Base-by-base conservation (phyloP, 2,797 vertebrate genomes). In the Characodon lateralis region DNA sequence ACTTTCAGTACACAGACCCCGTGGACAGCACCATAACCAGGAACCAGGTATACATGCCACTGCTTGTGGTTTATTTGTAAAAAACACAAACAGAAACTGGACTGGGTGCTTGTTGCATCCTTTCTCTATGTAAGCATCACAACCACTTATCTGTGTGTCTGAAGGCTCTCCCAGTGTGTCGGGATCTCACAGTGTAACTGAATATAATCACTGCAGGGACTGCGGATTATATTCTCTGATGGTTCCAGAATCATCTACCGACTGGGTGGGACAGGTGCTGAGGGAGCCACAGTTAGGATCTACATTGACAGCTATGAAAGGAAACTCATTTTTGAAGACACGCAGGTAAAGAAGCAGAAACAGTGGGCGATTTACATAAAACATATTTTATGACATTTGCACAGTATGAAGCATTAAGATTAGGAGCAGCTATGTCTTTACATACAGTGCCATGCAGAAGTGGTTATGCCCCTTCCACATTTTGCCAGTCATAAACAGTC, bases 231-330 rank as follows among this genome's bases (percentile, higher is more conserved):
- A 92, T 99, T 99, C 93, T 93, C 97, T 6, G 97, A 98, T 3
- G 97, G 97, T 58, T 99, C 98, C 79, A 97, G 98, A 16, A 95
- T 99, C 80, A 96, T 99, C 92, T 99, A 97, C 93, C 96, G 98
- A 56, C 95, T 99, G 55, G 98, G 98, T 4, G 98, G 98, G 43
- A 97, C 97, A 0, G 96, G 96, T 24, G 96, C 96, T 0, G 96
- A 96, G 0, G 97, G 97, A 18, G 97, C 97, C 2, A 99, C 97
- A 0, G 94, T 99, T 76, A 94, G 96, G 6, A 95, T 99, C n/a
- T 99, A 99, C 92, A 95, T 99, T 0, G 98, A 99, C 93, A 97
- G 97, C 95, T 98, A 97, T 0, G 96, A 98, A 94, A 98, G 96
- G 66, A 97, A 98, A 8, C 39, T 97, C 71, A 93, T 98, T 74